Evolutionary conservation across 2,113 vertebrate genomes (phyloP), one percentile per base, ranked within the genome.

Genomic region (Mesoclemmys tuberculata): DNA sequence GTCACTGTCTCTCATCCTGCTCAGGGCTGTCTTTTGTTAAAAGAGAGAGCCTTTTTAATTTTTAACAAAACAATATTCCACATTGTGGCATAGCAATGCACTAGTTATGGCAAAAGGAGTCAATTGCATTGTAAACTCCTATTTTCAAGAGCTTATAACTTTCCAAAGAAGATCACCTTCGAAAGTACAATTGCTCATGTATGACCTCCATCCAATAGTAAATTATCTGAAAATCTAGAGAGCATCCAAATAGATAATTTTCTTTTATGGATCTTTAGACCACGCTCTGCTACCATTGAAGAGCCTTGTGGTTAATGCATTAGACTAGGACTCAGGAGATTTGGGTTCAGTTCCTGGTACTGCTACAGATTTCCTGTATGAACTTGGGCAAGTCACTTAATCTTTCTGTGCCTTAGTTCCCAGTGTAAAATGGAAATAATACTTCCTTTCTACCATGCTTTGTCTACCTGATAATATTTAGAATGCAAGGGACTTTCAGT

Each of bases 281-380:
- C 9, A 46, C 5, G 18, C 21, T 49, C 84, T 75, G 19, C 22
- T 46, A 44, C 41, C 26, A 44, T 24, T 77, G 41, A 13, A 77
- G 38, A 75, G 41, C 2, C n/a, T 44, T 41, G 13, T 44, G 11
- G 5, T 27, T 75, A 44, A 75, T 44, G 24, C 9, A 13, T 5
- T 75, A 44, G 71, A 10, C 22, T 10, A 16, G 83, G 48, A 49
- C 10, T 46, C 18, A 44, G 27, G 44, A 46, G 21, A 44, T 55
- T 48, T 3, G 26, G 8, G 5, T 14, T 52, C 31, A 6, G 7
- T 49, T 89, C 48, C 68, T 44, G 0, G 8, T 52, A 48, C 46
- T 87, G 13, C 16, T n/a, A 16, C 26, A 87, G 10, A 55, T 3
- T 48, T 14, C 5, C 31, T 14, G 0, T 0, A 0, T 35, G 41